Evolutionary conservation across 2,113 vertebrate genomes (phyloP).

Genomic region (Physeter macrocephalus): DNA sequence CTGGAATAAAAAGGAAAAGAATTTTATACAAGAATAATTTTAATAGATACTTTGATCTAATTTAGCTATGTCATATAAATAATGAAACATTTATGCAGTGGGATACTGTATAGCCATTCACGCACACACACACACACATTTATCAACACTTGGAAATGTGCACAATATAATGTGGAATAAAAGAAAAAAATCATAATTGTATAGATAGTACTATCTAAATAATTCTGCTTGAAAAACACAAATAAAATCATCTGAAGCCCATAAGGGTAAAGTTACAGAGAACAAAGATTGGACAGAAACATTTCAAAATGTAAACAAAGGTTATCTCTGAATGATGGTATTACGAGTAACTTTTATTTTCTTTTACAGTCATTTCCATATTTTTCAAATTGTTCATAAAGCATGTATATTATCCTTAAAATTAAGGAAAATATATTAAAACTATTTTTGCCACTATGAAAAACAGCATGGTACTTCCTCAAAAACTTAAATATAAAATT

Average conservation of each 20-base stretch:
- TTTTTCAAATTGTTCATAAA: conserved; percentile 9
- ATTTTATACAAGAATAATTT: neutral
- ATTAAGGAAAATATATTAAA: neutral
- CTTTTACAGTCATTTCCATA: neutral
- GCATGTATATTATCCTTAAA: neutral
- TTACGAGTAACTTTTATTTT: neutral
- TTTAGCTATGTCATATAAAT: neutral
- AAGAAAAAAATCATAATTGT: conserved; percentile 1
- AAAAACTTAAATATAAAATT: neutral
- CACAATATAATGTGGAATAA: neutral
- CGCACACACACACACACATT: neutral
- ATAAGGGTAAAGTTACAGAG: neutral
- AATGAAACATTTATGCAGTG: neutral
- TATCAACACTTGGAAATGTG: neutral
- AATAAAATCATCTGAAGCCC: neutral
- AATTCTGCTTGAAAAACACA: neutral
- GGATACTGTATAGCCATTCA: neutral
- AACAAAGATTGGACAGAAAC: neutral
- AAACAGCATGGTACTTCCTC: neutral
- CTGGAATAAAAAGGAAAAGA: neutral
- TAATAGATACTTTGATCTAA: neutral
- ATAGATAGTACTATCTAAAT: neutral
- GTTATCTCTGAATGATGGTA: neutral
- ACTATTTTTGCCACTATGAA: neutral
- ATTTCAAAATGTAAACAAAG: neutral